Evolutionary conservation across 2,888 invertebrate species (phyloP).

Genomic region (Creontiades dilutus): DNA sequence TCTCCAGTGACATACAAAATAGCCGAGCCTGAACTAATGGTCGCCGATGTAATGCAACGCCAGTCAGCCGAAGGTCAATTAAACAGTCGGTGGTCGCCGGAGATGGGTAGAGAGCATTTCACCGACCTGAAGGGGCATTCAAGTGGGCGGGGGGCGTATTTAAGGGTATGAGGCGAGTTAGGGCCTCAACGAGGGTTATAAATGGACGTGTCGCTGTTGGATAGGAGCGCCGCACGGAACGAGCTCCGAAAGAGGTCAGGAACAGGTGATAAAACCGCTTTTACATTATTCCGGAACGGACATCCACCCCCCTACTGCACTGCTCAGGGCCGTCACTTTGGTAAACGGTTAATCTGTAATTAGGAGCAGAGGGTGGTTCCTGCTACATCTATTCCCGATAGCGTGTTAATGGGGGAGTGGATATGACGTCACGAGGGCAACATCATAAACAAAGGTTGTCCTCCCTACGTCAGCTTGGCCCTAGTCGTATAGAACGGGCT

Average conservation of each 20-base stretch:
- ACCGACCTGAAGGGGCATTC: background rate
- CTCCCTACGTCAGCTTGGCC: background rate
- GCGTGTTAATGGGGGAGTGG: slow-evolving; percentile 16
- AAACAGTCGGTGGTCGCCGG: background rate
- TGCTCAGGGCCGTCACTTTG: background rate
- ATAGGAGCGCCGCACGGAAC: slow-evolving; percentile 25
- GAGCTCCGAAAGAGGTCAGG: slow-evolving; percentile 22
- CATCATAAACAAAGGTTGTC: slow-evolving; percentile 2
- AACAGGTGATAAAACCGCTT: slow-evolving; percentile 44
- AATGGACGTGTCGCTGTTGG: slow-evolving; percentile 28
- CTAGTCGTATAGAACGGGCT: background rate
- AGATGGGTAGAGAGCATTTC: background rate
- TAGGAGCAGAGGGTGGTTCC: slow-evolving; percentile 6
- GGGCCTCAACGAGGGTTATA: slow-evolving; percentile 19
- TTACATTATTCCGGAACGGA: background rate
- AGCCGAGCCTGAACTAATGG: background rate
- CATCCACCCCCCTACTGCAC: background rate
- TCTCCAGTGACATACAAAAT: no score
- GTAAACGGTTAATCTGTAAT: slow-evolving; percentile 41
- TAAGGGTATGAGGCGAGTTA: slow-evolving; percentile 9
- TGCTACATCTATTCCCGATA: slow-evolving; percentile 23
- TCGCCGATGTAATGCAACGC: background rate
- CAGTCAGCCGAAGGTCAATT: slow-evolving; percentile 19
- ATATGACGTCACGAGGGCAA: slow-evolving; percentile 35
- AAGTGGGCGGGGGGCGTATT: background rate